Conservation (phyloP, 2,113 vertebrate species). For the Seriola quinqueradiata region DNA sequence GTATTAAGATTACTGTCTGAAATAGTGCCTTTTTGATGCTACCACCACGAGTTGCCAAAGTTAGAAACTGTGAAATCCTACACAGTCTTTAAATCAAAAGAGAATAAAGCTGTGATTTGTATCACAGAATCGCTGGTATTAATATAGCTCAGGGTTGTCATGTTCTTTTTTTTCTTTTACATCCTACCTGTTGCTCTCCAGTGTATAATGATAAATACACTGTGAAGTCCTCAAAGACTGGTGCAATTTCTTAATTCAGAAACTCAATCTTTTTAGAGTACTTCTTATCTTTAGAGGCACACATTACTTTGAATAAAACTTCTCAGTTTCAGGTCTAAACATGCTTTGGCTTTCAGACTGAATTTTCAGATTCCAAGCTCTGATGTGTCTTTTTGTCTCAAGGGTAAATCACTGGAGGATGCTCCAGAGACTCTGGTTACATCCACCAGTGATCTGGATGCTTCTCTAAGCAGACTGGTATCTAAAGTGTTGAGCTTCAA, state of each 20-base stretch:
- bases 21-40: accelerated
- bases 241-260: no score
- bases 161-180: no score
- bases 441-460: slow-evolving; percentile 65
- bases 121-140: no score
- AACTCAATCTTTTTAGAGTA: background rate
- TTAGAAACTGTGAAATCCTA: background rate
- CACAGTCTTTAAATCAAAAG: background rate
- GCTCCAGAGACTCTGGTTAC: slow-evolving; percentile 39
- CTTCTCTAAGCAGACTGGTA: slow-evolving; percentile 80
- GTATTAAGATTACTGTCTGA: slow-evolving; percentile 51
- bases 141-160: no score
- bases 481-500: slow-evolving; percentile 85
- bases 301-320: background rate
- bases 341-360: background rate
- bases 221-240: no score
- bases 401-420: slow-evolving; percentile 66
- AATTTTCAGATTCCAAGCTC: background rate
- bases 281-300: background rate
- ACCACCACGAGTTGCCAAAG: background rate
- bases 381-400: background rate
- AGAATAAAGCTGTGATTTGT: no score
- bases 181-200: no score
- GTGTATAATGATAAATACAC: no score
- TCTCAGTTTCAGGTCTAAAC: no score